Base-by-base conservation (phyloP, 2,888 invertebrate species). In the Horisme vitalbata region DNA sequence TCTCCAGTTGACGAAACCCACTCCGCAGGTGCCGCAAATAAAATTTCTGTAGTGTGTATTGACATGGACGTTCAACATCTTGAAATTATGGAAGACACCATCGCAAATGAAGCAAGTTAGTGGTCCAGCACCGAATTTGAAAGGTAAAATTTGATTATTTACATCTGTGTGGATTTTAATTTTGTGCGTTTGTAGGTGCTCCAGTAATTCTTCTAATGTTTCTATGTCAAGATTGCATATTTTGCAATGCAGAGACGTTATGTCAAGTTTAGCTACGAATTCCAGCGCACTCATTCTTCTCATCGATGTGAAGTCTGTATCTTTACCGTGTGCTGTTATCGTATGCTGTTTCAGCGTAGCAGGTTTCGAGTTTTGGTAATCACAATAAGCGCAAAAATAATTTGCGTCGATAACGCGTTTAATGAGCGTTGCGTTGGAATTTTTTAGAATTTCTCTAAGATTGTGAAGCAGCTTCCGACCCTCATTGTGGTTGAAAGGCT, bases 1-100 rank as follows among this genome's bases (percentile, higher is more conserved):
- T 11, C 26, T 24, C 9, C 27, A 38, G 14, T 84, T 86, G 15
- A 85, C 77, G 44, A 83, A 87, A 0, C 86, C 86, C 52, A 79
- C 52, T 0, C 79, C 75, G 24, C 78, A 79, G 0, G 66, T 61
- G 2, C 76, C 73, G 11, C 81, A 82, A 0, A 77, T 68, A 15
- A 59, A 73, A 0, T 75, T 72, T 0, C 74, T 71, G 32, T 65
- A 77, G 39, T 77, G 78, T 10, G 62, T 68, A 0, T 72, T 71
- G 70, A 76, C 75, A 36, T 76, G 74, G 24, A 69, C 64, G 35
- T 65, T 67, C 10, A 79, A 34, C 0, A 64, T 65, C 23, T 73
- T 71, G 36, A 71, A 75, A 26, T 73, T 79, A 0, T 55, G 69
- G 54, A 65, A 84, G 15, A 45, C 71, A 57, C 21, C 39, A 0